Base-by-base conservation (phyloP, 2,113 vertebrate species). In the Rhizomys pruinosus region DNA sequence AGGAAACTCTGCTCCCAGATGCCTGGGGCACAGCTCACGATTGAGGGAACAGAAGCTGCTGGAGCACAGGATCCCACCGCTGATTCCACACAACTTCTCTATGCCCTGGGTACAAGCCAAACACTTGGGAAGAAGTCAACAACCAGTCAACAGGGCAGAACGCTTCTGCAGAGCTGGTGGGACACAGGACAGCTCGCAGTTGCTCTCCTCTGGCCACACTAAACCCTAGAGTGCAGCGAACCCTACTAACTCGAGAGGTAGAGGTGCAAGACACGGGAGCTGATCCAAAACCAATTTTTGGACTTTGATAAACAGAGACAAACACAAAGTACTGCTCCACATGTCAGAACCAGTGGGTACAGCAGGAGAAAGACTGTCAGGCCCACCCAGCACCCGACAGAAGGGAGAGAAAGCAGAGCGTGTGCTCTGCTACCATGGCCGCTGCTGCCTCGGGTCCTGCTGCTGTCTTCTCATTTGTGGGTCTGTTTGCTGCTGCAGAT, bases 401-500 rank as follows among this genome's bases (percentile, higher is more conserved):
- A 4, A 23, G 69, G 32, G 37, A n/a, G 12, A 4, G 39, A 44
- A 19, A 32, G 44, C 22, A 63, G 52, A 27, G 10, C 27, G 37
- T 3, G 7, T 2, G 12, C 27, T 44, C 63, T 64, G 59, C 55
- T 42, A 59, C 90, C 15, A 3, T 10, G 59, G 63, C 69, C 39
- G 11, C 87, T 61, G 42, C n/a, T 72, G 47, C 9, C 37, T 25
- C 37, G 44, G 1, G 1, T n/a, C 22, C 27, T 34, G 23, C 23
- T 76, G 57, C 47, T 87, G 94, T 77, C 74, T 81, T 97, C 66
- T n/a, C n/a, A n/a, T n/a, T n/a, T n/a, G n/a, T n/a, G n/a, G n/a
- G n/a, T n/a, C n/a, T n/a, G n/a, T n/a, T 97, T 61, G 69, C 66
- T 96, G 0, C 79, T 97, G 85, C 98, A 98, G 89, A 98, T 97